Percentiles rank a stretch among this genome's conserved stretches.
phyloP scores from a whole-genome alignment of 2,797 vertebrate species.

The Pogoniulus pusillus region DNA sequence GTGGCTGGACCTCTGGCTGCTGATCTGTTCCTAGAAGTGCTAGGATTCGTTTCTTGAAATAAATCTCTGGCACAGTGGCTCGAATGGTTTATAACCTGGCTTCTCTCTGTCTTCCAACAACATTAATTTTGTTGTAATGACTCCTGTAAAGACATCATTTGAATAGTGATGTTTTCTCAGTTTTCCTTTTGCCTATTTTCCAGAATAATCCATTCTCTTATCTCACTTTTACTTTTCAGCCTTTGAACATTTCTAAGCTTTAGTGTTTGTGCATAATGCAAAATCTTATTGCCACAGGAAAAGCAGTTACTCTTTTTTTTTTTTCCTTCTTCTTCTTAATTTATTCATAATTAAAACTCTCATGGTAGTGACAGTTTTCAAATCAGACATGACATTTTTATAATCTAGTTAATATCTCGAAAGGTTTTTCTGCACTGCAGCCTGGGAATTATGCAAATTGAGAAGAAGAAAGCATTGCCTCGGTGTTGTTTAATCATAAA shows the following conservation, averaged over 20 bases:
- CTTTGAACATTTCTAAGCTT: conserved; percentile 25
- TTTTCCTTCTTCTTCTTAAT: conserved; percentile 5
- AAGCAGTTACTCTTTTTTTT: neutral
- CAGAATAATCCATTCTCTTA: conserved; percentile 65
- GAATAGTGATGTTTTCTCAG: conserved; percentile 42
- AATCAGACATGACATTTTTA: conserved; percentile 64
- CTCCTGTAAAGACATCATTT: conserved; percentile 60
- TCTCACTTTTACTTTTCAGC: conserved; percentile 28
- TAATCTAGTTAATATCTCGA: conserved; percentile 66
- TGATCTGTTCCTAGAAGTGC: neutral
- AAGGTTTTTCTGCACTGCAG: conserved; percentile 58
- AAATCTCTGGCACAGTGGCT: neutral
- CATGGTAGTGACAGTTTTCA: conserved; percentile 67
- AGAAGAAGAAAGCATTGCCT: neutral
- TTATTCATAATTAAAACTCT: conserved; percentile 71
- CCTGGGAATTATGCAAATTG: conserved; percentile 60
- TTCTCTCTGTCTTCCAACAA: neutral
- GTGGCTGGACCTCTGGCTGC: neutral
- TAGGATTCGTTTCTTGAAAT: neutral
- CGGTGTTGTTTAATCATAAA: conserved; percentile 20
- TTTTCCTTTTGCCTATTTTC: conserved; percentile 15
- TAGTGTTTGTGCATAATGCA: conserved; percentile 15
- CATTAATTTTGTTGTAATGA: conserved; percentile 60
- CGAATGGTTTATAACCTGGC: neutral
- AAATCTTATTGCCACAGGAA: neutral